These are phyloP conservation scores for Chrysolina americana DNA, from an alignment of 2,888 invertebrate species.

Conservation along the genomic window DNA sequence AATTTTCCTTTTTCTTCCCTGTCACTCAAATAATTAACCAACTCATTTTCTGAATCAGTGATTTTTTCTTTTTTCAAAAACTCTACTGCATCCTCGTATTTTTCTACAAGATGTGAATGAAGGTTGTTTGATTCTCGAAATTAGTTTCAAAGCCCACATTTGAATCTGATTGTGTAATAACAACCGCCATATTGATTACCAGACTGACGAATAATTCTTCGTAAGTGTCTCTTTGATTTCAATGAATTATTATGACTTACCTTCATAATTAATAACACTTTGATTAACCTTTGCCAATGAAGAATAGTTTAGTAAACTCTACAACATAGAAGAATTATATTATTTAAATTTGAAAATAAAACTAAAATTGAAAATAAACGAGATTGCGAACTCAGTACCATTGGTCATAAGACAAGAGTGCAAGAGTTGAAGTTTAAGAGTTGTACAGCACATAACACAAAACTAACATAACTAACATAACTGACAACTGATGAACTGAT, in stretches of 20 bases:
- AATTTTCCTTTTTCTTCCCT: conserved; percentile 23
- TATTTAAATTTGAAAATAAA: no score
- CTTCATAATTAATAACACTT: conserved; percentile 22
- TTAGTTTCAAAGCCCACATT: conserved; percentile 24
- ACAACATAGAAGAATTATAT: no score
- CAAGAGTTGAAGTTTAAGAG: no score
- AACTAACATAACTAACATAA: no score
- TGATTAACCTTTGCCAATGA: no score
- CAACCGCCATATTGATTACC: conserved; percentile 21
- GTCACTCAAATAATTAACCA: conserved; percentile 22
- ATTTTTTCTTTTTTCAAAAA: conserved; percentile 28
- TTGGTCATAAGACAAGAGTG: no score
- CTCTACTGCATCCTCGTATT: conserved; percentile 25
- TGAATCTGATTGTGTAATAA: conserved; percentile 14
- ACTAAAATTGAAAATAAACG: no score
- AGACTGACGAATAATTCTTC: conserved; percentile 19
- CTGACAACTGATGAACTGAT: no score
- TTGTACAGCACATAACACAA: no score
- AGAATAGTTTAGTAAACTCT: no score
- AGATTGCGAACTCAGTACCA: no score
- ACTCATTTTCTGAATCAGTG: conserved; percentile 21
- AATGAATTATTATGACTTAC: conserved; percentile 9
- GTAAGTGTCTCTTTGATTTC: conserved; percentile 18
- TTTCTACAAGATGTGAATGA: conserved; percentile 21
- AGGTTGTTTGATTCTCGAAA: conserved; percentile 20